phyloP scores from a whole-genome alignment of 2,888 invertebrate species.

The Catocala fraxini region DNA sequence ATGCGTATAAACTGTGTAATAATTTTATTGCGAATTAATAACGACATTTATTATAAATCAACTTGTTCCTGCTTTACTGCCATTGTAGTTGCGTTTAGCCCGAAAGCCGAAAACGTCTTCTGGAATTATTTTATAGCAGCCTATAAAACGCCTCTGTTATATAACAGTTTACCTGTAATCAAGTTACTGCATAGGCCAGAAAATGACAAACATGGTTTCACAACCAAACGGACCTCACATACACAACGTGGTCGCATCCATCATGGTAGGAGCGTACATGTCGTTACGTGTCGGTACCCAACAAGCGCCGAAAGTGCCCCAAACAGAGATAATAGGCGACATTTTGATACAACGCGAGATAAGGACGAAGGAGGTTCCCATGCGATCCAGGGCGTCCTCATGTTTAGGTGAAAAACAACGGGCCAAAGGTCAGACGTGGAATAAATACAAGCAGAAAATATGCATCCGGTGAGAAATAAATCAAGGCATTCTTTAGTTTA shows the following conservation, averaged over 20 bases:
- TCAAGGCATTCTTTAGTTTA: constrained; percentile 27
- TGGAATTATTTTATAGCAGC: constrained; percentile 13
- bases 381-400: constrained; percentile 72
- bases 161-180: constrained; percentile 37
- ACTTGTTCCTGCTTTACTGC: constrained; percentile 47
- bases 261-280: constrained; percentile 80
- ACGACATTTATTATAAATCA: constrained; percentile 61
- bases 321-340: constrained; percentile 85
- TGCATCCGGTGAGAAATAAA: constrained; percentile 55
- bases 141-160: constrained; percentile 14
- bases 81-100: constrained; percentile 29
- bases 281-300: constrained; percentile 74
- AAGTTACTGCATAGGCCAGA: constrained; percentile 45
- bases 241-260: constrained; percentile 76
- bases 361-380: constrained; percentile 81
- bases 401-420: constrained; percentile 48
- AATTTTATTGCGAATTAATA: constrained; percentile 70
- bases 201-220: constrained; percentile 61
- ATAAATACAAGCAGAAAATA: constrained; percentile 65
- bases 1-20: constrained; percentile 63
- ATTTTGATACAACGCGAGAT: constrained; percentile 84
- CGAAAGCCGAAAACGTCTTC: constrained; percentile 23
- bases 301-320: constrained; percentile 83
- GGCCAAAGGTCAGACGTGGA: constrained; percentile 78
- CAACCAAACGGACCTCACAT: constrained; percentile 71